phyloP scores from a whole-genome alignment of 2,113 vertebrate species.

The Corythornis cristatus region DNA sequence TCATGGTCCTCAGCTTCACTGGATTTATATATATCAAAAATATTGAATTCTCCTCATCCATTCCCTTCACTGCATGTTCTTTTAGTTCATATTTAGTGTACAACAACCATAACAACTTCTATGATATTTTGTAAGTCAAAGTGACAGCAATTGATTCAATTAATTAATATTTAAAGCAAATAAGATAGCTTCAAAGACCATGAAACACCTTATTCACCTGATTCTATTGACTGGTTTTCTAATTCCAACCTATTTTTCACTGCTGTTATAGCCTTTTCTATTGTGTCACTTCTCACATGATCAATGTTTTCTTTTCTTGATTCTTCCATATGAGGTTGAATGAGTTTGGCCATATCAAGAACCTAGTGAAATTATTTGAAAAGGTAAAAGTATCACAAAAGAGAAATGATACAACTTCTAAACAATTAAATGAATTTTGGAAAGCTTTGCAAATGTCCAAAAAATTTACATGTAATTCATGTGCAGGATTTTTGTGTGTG shows the following conservation, averaged over 20 bases:
- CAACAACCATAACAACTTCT: background rate
- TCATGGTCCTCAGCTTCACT: background rate
- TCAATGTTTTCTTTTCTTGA: conserved; percentile 61
- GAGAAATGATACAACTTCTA: background rate
- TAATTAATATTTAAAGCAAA: background rate
- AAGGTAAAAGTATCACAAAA: background rate
- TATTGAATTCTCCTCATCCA: background rate
- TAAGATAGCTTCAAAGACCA: background rate
- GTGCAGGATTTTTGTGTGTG: background rate
- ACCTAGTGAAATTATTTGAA: conserved; percentile 68
- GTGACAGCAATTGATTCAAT: background rate
- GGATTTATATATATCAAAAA: background rate
- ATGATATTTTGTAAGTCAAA: background rate
- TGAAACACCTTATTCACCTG: conserved; percentile 53
- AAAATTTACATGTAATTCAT: background rate
- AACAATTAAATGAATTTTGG: background rate
- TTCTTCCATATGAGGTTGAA: conserved; percentile 62
- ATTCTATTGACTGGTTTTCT: conserved; percentile 42
- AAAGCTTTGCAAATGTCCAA: background rate
- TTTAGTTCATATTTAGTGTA: background rate
- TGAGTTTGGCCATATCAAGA: conserved; percentile 79
- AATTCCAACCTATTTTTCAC: conserved; percentile 67
- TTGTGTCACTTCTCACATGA: conserved; percentile 70
- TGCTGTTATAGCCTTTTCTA: conserved; percentile 71
- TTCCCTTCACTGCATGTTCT: background rate